Evolutionary conservation across 2,113 vertebrate genomes (phyloP), one percentile per base, ranked within the genome.

Genomic region (Tenebrosternarchus preto): DNA sequence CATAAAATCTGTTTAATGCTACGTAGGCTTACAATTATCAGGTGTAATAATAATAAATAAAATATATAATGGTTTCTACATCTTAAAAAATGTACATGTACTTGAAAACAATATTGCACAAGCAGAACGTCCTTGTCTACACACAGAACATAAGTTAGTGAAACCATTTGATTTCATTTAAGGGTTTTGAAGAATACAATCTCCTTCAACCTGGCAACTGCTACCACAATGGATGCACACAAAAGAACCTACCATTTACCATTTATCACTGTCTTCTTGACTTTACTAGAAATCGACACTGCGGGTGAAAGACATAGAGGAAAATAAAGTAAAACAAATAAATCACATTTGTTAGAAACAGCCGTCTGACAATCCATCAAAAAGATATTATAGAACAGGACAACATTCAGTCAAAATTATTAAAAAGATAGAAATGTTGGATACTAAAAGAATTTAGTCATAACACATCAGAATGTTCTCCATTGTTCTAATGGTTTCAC

Each of bases 391-490:
- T 15, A 2, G 43, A 12, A 46, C 11, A 46, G 43, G 43, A 50
- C 12, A 50, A 50, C 11, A 2, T 50, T 50, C 39, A 43, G 43
- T 50, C 12, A 50, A 15, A 50, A 50, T 50, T 50, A 50, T 50
- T 50, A 50, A 15, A 50, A 50, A 12, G 43, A 50, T 12, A 15
- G 15, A 50, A 50, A 50, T 50, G 43, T 3, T 50, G 15, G 43
- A 50, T 50, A 15, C 43, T 50, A 50, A 50, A 50, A 15, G 0
- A 50, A 50, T 15, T 15, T 15, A 50, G 43, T 46, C 8, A 46
- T 50, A 12, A 15, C 43, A 56, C 29, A 78, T 78, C 66, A 78
- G 50, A 57, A 53, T 70, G 57, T 68, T 36, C 6, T 6, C 33
- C 33, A 36, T 4, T 36, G 33, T 36, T 36, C 2, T 4, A 33